Evolutionary conservation across 2,797 vertebrate genomes (phyloP), one percentile per base, ranked within the genome.

Genomic region (Tapirus indicus): DNA sequence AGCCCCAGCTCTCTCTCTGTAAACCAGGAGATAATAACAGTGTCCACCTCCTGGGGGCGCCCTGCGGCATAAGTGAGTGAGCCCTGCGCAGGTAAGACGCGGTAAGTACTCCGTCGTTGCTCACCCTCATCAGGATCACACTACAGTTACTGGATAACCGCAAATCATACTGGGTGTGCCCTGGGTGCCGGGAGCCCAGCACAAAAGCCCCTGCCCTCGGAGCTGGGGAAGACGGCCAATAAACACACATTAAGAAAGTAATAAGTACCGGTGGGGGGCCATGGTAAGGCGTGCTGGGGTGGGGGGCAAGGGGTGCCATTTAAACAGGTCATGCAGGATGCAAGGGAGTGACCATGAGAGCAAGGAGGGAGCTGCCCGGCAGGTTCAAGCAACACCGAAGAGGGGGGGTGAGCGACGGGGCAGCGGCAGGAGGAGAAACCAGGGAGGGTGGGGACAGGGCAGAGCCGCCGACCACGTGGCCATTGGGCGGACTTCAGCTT

Each of bases 51-150:
- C 0, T 0, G 25, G 54, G 20, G 32, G 20, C 1, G 7, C 49
- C 0, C 0, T 0, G 47, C 5, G 16, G 44, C 32, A 21, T 7
- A 16, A 2, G 38, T 0, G 4, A 11, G 60, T 0, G 2, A 29
- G 62, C 52, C 11, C 17, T 5, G 23, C 12, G 5, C 62, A 38
- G 38, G 38, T 38, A 38, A 38, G 38, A 4, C 35, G 0, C 2
- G 29, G 56, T 0, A 41, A 47, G 14, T 20, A 1, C 41, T 25
- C 25, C 32, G 0, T 20, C 20, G 0, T 4, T 4, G 12, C 64
- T 21, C 7, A 5, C 52, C 8, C 38, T 17, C 44, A 0, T 25
- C 11, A 1, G 4, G 10, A 29, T 29, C 75, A 14, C 41, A 9
- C 6, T 0, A 1, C 38, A n/a, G 71, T 41, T 4, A 11, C 5